Percentiles rank a stretch among this genome's conserved stretches.
These are phyloP conservation scores for Holocentrus rufus DNA, from an alignment of 2,797 vertebrate species.

Conservation along the genomic window DNA sequence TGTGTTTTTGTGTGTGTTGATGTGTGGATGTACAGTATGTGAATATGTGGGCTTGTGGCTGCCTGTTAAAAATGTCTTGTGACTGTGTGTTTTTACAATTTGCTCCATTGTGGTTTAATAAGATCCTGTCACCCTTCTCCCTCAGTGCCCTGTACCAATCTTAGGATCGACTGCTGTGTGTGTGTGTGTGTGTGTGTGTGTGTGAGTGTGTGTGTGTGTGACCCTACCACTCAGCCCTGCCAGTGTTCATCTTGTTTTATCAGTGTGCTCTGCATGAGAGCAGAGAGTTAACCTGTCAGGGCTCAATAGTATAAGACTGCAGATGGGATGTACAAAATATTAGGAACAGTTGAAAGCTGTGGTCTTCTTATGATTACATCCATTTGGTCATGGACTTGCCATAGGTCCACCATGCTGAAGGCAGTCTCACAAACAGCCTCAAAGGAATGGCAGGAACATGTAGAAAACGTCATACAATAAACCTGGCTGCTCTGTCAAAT, in stretches of 20 bases:
- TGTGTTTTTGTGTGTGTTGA: constrained; percentile 11
- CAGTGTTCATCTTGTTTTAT: constrained; percentile 51
- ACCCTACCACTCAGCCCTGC: constrained; percentile 13
- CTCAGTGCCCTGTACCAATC: constrained; percentile 15
- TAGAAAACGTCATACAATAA: no score
- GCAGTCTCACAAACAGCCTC: no score
- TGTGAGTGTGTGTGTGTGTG: constrained; percentile 26
- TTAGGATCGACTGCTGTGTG: constrained; percentile 23
- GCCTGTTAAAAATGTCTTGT: constrained; percentile 16
- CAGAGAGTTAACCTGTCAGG: no score
- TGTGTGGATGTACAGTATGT: no score
- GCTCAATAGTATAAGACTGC: no score
- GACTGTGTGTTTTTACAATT: constrained; percentile 26
- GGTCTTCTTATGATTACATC: constrained; percentile 11
- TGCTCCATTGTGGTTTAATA: constrained; percentile 16
- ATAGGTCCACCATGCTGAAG: no score
- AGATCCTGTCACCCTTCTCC: constrained; percentile 16
- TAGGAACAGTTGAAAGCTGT: not conserved
- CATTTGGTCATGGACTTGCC: not conserved
- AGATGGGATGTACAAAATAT: no score
- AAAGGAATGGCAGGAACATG: no score
- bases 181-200: constrained; percentile 34
- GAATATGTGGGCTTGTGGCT: constrained; percentile 1
- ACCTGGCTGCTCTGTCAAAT: no score
- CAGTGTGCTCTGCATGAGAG: constrained; percentile 26